Base-by-base conservation (phyloP, 2,888 invertebrate genomes). In the Perizoma affinitatum region DNA sequence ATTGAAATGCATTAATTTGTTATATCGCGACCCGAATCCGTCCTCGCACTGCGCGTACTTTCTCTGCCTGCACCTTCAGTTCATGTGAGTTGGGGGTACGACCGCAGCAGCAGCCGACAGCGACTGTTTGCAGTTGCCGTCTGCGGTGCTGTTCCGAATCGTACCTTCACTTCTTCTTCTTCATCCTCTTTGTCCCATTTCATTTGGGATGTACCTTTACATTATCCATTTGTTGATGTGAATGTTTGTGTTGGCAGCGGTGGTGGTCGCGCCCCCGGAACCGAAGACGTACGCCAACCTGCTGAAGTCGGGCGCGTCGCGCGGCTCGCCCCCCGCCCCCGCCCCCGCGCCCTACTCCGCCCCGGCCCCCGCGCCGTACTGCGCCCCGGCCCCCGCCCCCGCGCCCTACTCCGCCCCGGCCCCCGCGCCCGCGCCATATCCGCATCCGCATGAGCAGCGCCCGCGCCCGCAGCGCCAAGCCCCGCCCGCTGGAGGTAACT, bases 241-340 rank as follows among this genome's bases (percentile, higher is more conserved):
- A 2, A 33, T 51, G 38, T 41, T 45, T 33, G 44, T 36, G 5
- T 54, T 36, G 22, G 0, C 47, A 52, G 50, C 68, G 64, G 63
- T 69, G 71, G 79, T 79, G 56, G 75, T 80, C 60, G 76, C 73
- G 59, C 82, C 85, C 2, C 87, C 94, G 44, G 96, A 96, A 86
- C 97, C 96, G 11, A 97, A 97, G 90, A 97, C 97, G 8, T 97
- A 97, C 87, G 97, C 97, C 11, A 97, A 96, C 87, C 94, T 97
- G 73, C 94, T 97, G 75, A 97, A 97, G 92, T 94, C 95, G 10
- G 93, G 78, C 65, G 63, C 72, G 54, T 62, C 78, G 79, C 69
- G 80, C 73, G 62, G 68, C 66, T 66, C 76, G 63, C 58, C 72
- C 42, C 65, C 69, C 47, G 61, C 68, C 68, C 58, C 70, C 62